Evolutionary conservation across 2,113 vertebrate species (phyloP).

Genomic region (Bucco capensis): DNA sequence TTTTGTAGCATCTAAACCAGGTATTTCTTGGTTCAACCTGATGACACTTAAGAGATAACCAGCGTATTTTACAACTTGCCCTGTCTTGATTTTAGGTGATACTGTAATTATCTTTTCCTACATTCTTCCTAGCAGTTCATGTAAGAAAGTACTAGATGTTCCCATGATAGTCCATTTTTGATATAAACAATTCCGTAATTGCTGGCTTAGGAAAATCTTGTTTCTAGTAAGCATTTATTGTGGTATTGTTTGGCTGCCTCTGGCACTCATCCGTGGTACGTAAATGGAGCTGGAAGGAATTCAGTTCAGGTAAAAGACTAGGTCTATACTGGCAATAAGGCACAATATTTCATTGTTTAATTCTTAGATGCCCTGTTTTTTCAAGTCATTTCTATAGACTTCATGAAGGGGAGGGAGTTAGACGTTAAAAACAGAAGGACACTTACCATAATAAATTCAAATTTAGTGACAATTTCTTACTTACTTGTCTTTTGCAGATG

Average conservation of each 20-base stretch:
- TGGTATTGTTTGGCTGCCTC: neutral
- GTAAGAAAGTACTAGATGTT: slow-evolving; percentile 22
- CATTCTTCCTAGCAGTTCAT: slow-evolving; percentile 15
- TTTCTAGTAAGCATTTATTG: neutral
- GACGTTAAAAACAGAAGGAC: neutral
- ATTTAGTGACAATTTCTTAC: neutral
- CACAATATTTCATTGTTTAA: neutral
- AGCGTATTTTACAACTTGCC: neutral
- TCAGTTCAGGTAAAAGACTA: neutral
- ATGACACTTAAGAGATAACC: neutral
- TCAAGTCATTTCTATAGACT: neutral
- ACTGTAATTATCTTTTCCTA: slow-evolving; percentile 24
- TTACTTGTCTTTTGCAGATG: neutral
- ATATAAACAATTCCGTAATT: slow-evolving; percentile 5
- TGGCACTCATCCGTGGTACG: neutral
- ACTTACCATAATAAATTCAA: neutral
- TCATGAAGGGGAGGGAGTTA: neutral
- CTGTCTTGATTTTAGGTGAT: neutral
- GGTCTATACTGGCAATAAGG: neutral
- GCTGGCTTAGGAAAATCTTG: slow-evolving; percentile 7
- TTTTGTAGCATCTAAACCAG: neutral
- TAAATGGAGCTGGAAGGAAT: neutral
- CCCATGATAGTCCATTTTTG: neutral
- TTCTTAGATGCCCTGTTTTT: neutral
- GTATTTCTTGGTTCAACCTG: neutral